A percentile compares a stretch with the other conserved stretches of the same genome.
Evolutionary conservation across 2,797 vertebrate species (phyloP).

Genomic region (Ficedula albicollis): DNA sequence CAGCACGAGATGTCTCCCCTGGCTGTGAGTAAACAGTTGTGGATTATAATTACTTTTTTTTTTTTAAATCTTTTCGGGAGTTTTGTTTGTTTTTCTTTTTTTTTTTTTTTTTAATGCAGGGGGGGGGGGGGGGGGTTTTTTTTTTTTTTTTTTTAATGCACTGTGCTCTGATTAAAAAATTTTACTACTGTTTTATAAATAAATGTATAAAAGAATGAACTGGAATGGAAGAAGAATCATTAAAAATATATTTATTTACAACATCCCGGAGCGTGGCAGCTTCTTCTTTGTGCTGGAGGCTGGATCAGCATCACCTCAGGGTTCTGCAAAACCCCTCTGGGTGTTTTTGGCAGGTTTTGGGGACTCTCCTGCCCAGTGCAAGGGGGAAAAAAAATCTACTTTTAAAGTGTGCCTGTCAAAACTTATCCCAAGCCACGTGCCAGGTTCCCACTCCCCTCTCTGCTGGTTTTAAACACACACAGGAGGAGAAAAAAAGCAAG

Average conservation of each 20-base stretch:
- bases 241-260: conserved; percentile 77
- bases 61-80: not conserved
- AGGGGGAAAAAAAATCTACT: fast-evolving
- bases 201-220: conserved; percentile 74
- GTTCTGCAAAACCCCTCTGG: not conserved
- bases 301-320: not conserved
- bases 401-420: not conserved
- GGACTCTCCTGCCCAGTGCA: fast-evolving
- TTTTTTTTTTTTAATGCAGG: no score
- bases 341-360: not conserved
- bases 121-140: no score
- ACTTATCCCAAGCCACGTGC: not conserved
- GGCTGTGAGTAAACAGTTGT: conserved; percentile 13
- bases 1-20: not conserved
- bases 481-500: fast-evolving
- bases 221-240: conserved; percentile 72
- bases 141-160: conserved; percentile 51
- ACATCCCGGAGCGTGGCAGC: not conserved
- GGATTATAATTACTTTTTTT: conserved; percentile 7
- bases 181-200: conserved; percentile 77
- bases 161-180: conserved; percentile 68
- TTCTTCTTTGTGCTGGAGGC: not conserved
- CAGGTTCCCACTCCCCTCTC: fast-evolving
- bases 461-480: not conserved
- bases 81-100: not conserved